These are phyloP conservation scores for Sisyra nigra DNA, from an alignment of 2,888 invertebrate genomes.

Conservation along the genomic window DNA sequence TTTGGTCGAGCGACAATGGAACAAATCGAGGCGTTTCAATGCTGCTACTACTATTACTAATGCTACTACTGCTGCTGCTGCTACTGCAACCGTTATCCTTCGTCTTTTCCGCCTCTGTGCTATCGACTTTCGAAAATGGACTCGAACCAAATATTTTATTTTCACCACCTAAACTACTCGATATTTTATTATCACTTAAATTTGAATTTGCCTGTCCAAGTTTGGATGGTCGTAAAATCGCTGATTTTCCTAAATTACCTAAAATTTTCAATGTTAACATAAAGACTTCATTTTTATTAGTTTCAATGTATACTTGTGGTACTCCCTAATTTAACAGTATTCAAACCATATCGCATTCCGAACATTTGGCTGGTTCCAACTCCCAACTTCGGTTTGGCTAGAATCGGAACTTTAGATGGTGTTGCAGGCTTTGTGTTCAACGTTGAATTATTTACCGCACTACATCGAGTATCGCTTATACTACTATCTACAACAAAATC, in stretches of 20 bases:
- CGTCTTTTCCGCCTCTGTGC: neutral
- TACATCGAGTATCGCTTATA: neutral
- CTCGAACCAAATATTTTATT: conserved; percentile 8
- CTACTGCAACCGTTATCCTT: neutral
- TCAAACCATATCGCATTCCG: conserved; percentile 1
- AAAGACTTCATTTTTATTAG: too few species aligned
- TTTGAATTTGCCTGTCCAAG: neutral
- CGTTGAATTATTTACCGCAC: neutral
- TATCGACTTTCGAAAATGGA: conserved; percentile 7
- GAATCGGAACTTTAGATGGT: conserved; percentile 9
- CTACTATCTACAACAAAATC: neutral
- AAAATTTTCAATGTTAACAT: too few species aligned
- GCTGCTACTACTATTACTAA: conserved; percentile 13
- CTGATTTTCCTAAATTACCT: conserved; percentile 9
- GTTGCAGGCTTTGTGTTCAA: neutral
- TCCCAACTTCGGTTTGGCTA: conserved; percentile 10
- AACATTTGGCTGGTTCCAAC: conserved; percentile 6
- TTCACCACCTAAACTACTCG: conserved; percentile 6
- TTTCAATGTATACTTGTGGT: conserved; percentile 3
- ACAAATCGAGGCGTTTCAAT: conserved; percentile 21
- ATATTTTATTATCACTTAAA: conserved; percentile 7
- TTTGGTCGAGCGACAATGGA: conserved; percentile 17
- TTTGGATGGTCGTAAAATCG: conserved; percentile 13
- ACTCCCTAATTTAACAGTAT: conserved; percentile 8
- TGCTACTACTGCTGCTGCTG: conserved; percentile 1